Conservation (phyloP, 2,113 vertebrate genomes). For the Mus spicilegus region DNA sequence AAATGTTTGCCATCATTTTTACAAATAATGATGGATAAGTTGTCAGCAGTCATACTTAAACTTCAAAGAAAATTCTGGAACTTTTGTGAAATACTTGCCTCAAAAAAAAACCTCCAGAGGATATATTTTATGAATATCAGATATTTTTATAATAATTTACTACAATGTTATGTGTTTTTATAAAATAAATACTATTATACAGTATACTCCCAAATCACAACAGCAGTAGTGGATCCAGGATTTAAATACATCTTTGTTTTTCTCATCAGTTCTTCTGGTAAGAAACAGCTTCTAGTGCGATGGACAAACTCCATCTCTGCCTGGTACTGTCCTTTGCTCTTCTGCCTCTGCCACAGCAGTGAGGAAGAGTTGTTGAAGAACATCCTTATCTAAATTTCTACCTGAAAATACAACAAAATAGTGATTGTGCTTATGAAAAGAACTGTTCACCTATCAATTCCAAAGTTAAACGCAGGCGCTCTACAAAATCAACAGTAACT, state of each 20-base stretch:
- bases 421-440: background rate
- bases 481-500: background rate
- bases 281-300: constrained; percentile 54
- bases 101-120: background rate
- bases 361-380: constrained; percentile 91
- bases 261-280: constrained; percentile 17
- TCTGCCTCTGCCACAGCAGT: constrained; percentile 83
- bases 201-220: constrained; percentile 46
- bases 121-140: constrained; percentile 45
- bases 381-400: constrained; percentile 93
- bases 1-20: constrained; percentile 24
- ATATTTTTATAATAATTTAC: constrained; percentile 12
- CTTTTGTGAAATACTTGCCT: constrained; percentile 51
- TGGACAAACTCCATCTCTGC: constrained; percentile 49
- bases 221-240: constrained; percentile 45
- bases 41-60: background rate
- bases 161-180: constrained; percentile 1
- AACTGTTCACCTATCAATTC: background rate
- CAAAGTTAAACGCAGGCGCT: background rate
- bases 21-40: constrained; percentile 39
- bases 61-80: constrained; percentile 35
- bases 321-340: constrained; percentile 66
- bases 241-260: constrained; percentile 1
- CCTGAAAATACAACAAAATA: constrained; percentile 87
- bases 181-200: constrained; percentile 72